Evolutionary conservation across 2,113 vertebrate species (phyloP).

Genomic region (Sebastes fasciatus): DNA sequence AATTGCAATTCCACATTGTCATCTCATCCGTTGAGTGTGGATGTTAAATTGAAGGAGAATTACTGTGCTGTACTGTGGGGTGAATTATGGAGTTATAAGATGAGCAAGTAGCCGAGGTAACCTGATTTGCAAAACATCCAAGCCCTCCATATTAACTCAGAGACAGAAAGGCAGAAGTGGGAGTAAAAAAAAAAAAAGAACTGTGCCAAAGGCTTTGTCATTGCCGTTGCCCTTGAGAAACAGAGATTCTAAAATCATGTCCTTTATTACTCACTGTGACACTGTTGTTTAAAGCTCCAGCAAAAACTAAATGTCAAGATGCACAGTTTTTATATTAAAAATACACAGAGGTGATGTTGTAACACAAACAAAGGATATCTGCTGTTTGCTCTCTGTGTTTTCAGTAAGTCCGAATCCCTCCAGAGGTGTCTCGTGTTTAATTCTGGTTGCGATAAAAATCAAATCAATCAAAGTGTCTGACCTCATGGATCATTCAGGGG

Average conservation of each 20-base stretch:
- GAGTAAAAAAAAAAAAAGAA: slow-evolving; percentile 1
- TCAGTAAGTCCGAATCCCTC: slow-evolving; percentile 35
- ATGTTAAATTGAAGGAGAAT: slow-evolving; percentile 22
- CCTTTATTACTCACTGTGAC: slow-evolving; percentile 50
- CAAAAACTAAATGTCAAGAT: neutral
- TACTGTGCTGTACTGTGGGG: neutral
- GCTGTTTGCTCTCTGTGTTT: slow-evolving; percentile 3
- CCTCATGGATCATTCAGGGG: slow-evolving; percentile 62
- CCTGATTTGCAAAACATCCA: slow-evolving; percentile 49
- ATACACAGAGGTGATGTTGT: neutral
- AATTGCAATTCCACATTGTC: neutral
- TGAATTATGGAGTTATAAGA: slow-evolving; percentile 33
- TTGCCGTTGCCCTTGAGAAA: slow-evolving; percentile 70
- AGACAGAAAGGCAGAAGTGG: slow-evolving; percentile 30
- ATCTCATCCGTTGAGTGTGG: neutral
- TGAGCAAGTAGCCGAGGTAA: slow-evolving; percentile 31
- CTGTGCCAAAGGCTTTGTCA: slow-evolving; percentile 55
- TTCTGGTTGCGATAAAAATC: slow-evolving; percentile 56
- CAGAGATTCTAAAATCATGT: slow-evolving; percentile 40
- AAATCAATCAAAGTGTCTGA: slow-evolving; percentile 67
- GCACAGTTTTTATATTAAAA: neutral
- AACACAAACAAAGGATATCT: neutral
- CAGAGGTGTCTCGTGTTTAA: slow-evolving; percentile 31
- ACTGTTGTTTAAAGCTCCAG: slow-evolving; percentile 19
- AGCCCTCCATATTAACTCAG: slow-evolving; percentile 41